Evolutionary conservation across 2,113 vertebrate species (phyloP).

Genomic region (Thomomys bottae): DNA sequence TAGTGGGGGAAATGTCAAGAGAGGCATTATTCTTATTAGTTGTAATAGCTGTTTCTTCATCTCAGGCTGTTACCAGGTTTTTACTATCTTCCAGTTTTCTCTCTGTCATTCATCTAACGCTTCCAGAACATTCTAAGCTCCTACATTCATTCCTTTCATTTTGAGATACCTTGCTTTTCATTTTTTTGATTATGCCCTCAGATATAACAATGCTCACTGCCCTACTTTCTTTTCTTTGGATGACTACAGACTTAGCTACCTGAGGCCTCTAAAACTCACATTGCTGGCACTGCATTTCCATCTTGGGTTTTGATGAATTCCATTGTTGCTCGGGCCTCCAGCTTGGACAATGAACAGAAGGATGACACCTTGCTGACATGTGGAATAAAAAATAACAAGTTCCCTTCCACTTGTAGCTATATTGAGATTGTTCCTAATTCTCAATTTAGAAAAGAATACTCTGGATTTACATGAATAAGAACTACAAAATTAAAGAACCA

Average conservation of each 20-base stretch:
- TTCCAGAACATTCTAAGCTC: neutral
- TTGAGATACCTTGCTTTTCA: neutral
- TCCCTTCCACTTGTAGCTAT: neutral
- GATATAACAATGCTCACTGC: fast-evolving
- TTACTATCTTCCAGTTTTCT: neutral
- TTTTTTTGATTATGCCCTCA: neutral
- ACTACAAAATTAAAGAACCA: neutral
- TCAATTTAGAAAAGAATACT: slow-evolving; percentile 32
- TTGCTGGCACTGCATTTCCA: neutral
- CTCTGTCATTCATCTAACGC: neutral
- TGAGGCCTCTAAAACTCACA: neutral
- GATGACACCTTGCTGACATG: neutral
- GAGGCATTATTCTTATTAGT: too few relatives aligned
- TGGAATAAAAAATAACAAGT: neutral
- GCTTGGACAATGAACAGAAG: neutral
- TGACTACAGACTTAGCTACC: neutral
- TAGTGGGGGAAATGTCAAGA: too few relatives aligned
- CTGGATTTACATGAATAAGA: slow-evolving; percentile 10
- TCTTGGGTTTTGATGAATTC: neutral
- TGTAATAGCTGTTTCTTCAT: neutral
- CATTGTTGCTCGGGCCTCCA: neutral
- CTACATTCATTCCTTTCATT: neutral
- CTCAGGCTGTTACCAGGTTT: neutral
- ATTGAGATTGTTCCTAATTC: neutral
- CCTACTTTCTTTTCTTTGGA: neutral